Percentiles rank a stretch among this genome's conserved stretches.
These are phyloP conservation scores for Ptyas mucosa DNA, from an alignment of 2,113 vertebrate genomes.

Conservation along the genomic window DNA sequence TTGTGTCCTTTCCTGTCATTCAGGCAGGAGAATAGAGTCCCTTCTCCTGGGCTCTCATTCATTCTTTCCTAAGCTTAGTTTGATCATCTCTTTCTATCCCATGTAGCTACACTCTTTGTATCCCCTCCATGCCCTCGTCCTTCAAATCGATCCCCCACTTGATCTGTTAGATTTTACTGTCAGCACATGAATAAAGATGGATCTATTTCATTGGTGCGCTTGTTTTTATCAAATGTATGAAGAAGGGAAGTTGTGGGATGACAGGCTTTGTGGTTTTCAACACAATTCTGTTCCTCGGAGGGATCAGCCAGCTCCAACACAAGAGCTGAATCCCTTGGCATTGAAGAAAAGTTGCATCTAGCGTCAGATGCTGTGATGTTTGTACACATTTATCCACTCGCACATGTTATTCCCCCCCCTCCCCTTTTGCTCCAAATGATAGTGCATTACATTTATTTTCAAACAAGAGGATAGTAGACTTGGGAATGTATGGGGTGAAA, in stretches of 20 bases:
- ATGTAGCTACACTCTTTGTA: neutral
- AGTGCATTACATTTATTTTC: too few relatives aligned
- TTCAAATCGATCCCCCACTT: neutral
- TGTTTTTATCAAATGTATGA: neutral
- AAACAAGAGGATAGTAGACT: too few relatives aligned
- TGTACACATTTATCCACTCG: neutral
- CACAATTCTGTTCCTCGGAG: neutral
- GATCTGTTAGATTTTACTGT: neutral
- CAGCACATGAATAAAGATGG: neutral
- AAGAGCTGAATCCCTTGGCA: neutral
- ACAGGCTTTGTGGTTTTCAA: neutral
- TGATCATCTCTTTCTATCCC: neutral
- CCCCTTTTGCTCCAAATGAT: too few relatives aligned
- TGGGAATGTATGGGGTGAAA: too few relatives aligned
- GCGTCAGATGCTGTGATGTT: neutral
- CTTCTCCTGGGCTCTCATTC: neutral
- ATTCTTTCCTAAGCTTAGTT: neutral
- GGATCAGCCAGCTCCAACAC: neutral
- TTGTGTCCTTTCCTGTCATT: accelerated
- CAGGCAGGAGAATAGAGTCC: neutral
- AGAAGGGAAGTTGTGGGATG: neutral
- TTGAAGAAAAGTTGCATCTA: neutral
- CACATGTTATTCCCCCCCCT: too few relatives aligned
- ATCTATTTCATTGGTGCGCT: neutral
- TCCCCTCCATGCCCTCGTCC: neutral